Evolutionary conservation across 1,140 invertebrate species (phyloP), one percentile per base, ranked within the genome.

Genomic region (Heliconius hermathena): DNA sequence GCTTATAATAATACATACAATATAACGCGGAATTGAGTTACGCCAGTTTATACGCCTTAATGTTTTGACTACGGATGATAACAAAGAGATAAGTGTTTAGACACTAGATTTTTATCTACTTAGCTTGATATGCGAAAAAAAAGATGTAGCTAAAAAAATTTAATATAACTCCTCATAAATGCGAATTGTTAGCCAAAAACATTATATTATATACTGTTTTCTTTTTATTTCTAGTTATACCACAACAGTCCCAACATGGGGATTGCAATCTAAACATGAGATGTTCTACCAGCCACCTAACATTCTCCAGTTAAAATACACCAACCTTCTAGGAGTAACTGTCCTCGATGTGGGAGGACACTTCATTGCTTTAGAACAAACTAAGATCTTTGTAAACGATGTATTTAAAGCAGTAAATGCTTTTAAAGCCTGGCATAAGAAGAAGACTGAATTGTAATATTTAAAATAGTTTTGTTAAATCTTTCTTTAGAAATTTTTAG

Each of bases 291-390:
- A 85, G 1, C 94, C 97, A 0, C 95, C 96, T 36, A 93, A 87
- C 1, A 78, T 96, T 0, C 76, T 97, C 6, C 90, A 90, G 74
- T 84, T 90, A 0, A 96, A 95, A 83, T 97, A 93, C 85, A 83
- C 85, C 1, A 97, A 97, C 86, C 83, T 97, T 0, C 86, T 97
- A 6, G 96, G 96, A 71, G 92, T 94, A 16, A 96, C 95, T 5
- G 85, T 88, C 0, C 20, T 90, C 3, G 87, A 91, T 0, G 92
- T 96, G 8, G 98, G 98, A 1, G 98, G 98, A 8, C 98, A 99
- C 90, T 99, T 99, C 90, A 96, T 97, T 4, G 98, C 98, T 0
- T 96, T 98, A 57, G 97, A 99, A 91, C 93, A 96, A 76, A 98
- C 98, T 0, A 81, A 96, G 80, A 81, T 96, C 1, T 88, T 98